Percentiles rank a stretch among this genome's conserved stretches.
phyloP scores from a whole-genome alignment of 2,797 vertebrate species.

The Gallinago nigripennis region DNA sequence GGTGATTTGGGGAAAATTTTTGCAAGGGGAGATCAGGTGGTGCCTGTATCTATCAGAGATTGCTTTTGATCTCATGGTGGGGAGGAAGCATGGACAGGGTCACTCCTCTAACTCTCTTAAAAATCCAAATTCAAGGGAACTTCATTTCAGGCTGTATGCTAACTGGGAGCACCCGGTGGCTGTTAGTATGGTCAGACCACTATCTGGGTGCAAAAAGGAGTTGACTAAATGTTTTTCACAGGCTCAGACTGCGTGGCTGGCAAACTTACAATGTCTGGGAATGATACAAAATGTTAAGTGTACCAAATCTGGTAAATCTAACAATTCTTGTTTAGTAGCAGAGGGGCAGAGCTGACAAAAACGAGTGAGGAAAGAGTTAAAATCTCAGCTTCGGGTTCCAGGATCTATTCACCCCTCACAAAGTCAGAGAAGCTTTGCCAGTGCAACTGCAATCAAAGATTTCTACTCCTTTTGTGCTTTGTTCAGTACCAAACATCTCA shows the following conservation, averaged over 20 bases:
- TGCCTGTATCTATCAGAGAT: background rate
- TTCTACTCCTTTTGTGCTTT: background rate
- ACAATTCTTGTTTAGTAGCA: background rate
- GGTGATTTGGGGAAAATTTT: background rate
- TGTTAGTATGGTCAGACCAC: background rate
- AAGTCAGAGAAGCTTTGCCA: background rate
- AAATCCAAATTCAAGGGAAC: background rate
- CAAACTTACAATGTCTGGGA: background rate
- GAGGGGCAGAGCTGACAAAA: background rate
- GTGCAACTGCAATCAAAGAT: background rate
- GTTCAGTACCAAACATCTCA: background rate
- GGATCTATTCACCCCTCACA: background rate
- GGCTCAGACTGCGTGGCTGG: background rate
- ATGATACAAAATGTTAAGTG: background rate
- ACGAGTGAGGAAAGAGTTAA: background rate
- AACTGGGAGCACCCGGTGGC: background rate
- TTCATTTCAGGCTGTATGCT: background rate
- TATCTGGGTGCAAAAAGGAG: background rate
- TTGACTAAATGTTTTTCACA: rapidly evolving
- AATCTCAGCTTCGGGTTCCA: background rate
- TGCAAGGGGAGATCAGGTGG: rapidly evolving
- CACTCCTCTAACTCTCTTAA: background rate
- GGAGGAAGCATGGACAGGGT: background rate
- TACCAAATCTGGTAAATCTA: no score
- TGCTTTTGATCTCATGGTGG: background rate